Percentiles rank a stretch among this genome's conserved stretches.
phyloP scores from a whole-genome alignment of 2,888 invertebrate species.

The Phaedon cochleariae region DNA sequence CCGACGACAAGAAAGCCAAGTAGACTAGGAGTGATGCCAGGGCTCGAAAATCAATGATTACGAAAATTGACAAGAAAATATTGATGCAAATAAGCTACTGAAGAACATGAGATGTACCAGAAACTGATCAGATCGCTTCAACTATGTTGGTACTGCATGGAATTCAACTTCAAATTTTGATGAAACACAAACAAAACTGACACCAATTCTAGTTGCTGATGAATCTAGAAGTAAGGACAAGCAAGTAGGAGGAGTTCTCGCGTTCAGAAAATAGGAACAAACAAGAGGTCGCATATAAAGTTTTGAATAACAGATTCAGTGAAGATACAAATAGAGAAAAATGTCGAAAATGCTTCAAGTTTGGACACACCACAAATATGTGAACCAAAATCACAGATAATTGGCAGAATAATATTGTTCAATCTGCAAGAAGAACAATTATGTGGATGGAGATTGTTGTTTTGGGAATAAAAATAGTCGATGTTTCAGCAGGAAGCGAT shows the following conservation, averaged over 20 bases:
- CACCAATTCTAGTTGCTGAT: constrained; percentile 13
- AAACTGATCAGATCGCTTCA: constrained; percentile 9
- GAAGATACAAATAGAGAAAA: not conserved
- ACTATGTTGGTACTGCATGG: not conserved
- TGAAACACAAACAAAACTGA: not conserved
- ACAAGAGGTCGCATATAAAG: too few relatives aligned
- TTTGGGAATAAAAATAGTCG: constrained; percentile 17
- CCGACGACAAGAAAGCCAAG: too few relatives aligned
- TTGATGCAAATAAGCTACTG: constrained; percentile 23
- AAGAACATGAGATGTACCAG: constrained; percentile 17
- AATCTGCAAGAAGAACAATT: constrained; percentile 30
- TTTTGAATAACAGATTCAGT: not conserved
- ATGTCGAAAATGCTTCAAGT: not conserved
- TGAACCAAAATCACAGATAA: not conserved
- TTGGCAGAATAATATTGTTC: constrained; percentile 10
- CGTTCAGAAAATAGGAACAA: constrained; percentile 14
- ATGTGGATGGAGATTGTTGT: constrained; percentile 24
- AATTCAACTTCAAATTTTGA: not conserved
- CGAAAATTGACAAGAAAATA: constrained; percentile 16
- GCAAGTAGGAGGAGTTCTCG: constrained; percentile 18
- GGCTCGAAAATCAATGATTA: constrained; percentile 23
- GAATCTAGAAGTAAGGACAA: constrained; percentile 20
- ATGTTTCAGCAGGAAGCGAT: constrained; percentile 12
- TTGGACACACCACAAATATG: too few relatives aligned
- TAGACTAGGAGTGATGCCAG: constrained; percentile 17